These are phyloP conservation scores for Oxystoma pomonae DNA, from an alignment of 2,888 invertebrate species.

Conservation along the genomic window DNA sequence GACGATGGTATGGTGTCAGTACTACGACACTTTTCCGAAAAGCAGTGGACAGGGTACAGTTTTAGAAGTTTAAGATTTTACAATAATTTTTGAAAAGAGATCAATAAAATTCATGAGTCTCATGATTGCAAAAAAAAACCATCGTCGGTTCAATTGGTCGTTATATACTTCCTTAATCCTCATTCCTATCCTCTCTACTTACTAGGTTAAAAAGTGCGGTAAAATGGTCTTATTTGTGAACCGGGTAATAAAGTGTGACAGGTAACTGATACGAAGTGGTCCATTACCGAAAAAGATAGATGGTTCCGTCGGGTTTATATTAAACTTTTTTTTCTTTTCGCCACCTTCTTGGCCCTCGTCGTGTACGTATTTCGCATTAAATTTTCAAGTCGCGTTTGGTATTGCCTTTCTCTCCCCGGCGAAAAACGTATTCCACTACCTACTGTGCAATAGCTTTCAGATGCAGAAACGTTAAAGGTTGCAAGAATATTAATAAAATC, in stretches of 20 bases:
- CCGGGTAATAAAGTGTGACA: slow-evolving; percentile 27
- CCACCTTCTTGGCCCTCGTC: slow-evolving; percentile 16
- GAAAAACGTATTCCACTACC: too few relatives aligned
- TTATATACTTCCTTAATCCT: slow-evolving; percentile 4
- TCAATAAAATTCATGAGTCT: too few relatives aligned
- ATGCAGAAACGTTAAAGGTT: too few relatives aligned
- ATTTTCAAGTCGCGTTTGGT: slow-evolving; percentile 27
- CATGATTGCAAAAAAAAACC: too few relatives aligned
- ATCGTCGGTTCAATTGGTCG: too few relatives aligned
- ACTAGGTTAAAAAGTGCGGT: slow-evolving; percentile 22
- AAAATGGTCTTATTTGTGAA: slow-evolving; percentile 28
- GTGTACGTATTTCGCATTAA: slow-evolving; percentile 22
- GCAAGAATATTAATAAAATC: too few relatives aligned
- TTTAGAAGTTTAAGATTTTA: too few relatives aligned
- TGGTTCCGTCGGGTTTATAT: slow-evolving; percentile 26
- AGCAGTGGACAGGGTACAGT: too few relatives aligned
- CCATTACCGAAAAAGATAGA: slow-evolving; percentile 29
- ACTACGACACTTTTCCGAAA: too few relatives aligned
- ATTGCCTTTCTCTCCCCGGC: slow-evolving; percentile 12
- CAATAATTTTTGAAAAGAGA: too few relatives aligned
- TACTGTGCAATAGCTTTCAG: too few relatives aligned
- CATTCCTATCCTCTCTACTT: slow-evolving; percentile 10
- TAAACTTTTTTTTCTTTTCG: slow-evolving; percentile 26
- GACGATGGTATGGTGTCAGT: too few relatives aligned
- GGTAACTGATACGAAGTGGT: slow-evolving; percentile 28